Evolutionary conservation across 2,113 vertebrate genomes (phyloP), one percentile per base, ranked within the genome.

Genomic region (Malurus cyaneus): DNA sequence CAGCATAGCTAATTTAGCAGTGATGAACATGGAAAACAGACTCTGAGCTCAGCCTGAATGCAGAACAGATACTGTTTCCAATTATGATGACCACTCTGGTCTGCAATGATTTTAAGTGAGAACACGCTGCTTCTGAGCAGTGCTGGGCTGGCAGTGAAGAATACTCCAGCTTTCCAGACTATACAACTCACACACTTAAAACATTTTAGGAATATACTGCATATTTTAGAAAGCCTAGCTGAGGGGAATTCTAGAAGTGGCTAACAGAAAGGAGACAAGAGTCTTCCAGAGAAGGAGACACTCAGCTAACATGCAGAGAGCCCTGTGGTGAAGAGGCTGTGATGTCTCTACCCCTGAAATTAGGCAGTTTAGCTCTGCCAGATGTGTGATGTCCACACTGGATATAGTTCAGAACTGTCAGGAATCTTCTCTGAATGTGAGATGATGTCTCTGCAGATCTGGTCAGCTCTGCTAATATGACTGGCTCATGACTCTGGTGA

Each of bases 21-120:
- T 70, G 74, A 94, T 91, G 92, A 95, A 59, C 84, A 80, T 66
- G 71, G 81, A 88, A 93, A 97, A 88, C 61, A 89, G 61, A 50
- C 39, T 73, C 24, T 91, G 44, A 80, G 62, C 67, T 95, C 64
- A 74, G 67, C 47, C 71, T 61, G 64, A 80, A 80, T 83, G 39
- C 44, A 5, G 32, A 60, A 56, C 50, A 88, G 52, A 86, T 52
- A 52, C 89, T 95, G 87, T 86, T 97, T 95, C 80, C 76, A 86
- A 83, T 93, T 96, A 92, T 53, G 72, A 79, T 66, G 79, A 41
- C 67, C 2, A 0, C 31, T 92, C 65, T 80, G 56, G 76, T 93
- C 67, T 90, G 71, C 80, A 83, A 80, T 0, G 0, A 83, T 78
- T 50, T 80, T 32, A 20, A 91, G 41, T 36, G 50, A 92, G 82